phyloP scores from a whole-genome alignment of 2,113 vertebrate genomes.

The Elaphurus davidianus region DNA sequence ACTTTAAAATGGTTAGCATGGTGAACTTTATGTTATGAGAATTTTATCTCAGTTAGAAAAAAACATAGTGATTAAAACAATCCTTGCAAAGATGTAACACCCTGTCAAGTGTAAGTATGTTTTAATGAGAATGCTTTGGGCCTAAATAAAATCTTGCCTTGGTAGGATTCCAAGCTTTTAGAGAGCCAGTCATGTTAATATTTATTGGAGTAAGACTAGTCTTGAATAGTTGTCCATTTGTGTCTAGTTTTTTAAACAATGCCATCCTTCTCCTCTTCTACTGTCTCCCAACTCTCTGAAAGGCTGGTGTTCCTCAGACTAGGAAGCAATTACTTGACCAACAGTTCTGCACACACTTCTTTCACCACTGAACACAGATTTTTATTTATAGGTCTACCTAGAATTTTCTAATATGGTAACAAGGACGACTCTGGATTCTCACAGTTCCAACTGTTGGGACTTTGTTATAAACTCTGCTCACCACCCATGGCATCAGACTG shows the following conservation, averaged over 20 bases:
- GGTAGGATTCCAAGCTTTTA: background rate
- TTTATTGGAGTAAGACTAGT: background rate
- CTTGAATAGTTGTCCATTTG: background rate
- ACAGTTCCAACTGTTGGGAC: background rate
- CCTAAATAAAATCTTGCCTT: conserved; percentile 20
- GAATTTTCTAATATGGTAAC: background rate
- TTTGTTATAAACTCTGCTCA: background rate
- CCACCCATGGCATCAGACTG: background rate
- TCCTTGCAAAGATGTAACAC: background rate
- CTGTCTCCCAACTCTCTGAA: background rate
- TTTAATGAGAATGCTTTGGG: conserved; percentile 8
- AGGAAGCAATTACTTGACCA: background rate
- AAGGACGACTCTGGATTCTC: background rate
- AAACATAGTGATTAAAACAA: background rate
- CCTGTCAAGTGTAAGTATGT: background rate
- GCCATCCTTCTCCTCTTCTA: background rate
- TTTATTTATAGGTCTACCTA: background rate
- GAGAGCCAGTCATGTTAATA: background rate
- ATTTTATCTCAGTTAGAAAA: background rate
- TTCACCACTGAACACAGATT: background rate
- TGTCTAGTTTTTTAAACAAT: background rate
- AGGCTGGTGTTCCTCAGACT: background rate
- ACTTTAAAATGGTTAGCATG: background rate
- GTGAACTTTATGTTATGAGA: background rate
- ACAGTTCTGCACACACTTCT: background rate